Evolutionary conservation across 2,797 vertebrate species (phyloP).

Genomic region (Coregonus sp.): DNA sequence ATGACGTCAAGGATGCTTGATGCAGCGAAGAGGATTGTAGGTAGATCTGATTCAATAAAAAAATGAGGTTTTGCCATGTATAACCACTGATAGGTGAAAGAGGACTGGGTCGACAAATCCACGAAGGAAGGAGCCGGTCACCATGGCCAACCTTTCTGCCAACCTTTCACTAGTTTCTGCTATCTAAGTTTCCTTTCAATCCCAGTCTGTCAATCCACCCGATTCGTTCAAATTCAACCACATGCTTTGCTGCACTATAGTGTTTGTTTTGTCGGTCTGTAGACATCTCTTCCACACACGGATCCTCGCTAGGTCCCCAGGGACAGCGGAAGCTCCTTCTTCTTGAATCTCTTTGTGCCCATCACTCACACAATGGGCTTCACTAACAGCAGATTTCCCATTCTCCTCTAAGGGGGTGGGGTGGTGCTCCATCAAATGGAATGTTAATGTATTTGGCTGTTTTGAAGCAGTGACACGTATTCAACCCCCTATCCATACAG

Average conservation of each 20-base stretch:
- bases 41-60: too few relatives aligned
- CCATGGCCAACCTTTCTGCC: slow-evolving; percentile 39
- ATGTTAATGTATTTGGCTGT: slow-evolving; percentile 68
- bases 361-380: neutral
- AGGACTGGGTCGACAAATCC: too few relatives aligned
- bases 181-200: slow-evolving; percentile 20
- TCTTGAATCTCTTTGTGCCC: slow-evolving; percentile 23
- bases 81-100: too few relatives aligned
- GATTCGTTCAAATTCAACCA: neutral
- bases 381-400: neutral
- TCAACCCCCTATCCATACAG: slow-evolving; percentile 45
- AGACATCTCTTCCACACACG: slow-evolving; percentile 22
- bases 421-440: slow-evolving; percentile 66
- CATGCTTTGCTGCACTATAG: neutral
- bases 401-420: slow-evolving; percentile 18
- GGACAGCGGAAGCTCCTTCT: slow-evolving; percentile 33
- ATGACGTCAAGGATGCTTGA: too few relatives aligned
- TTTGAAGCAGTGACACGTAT: slow-evolving; percentile 66
- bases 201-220: too few relatives aligned
- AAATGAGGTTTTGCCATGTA: too few relatives aligned
- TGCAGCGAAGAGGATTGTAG: too few relatives aligned
- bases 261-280: neutral
- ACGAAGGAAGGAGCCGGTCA: slow-evolving; percentile 35
- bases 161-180: neutral
- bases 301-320: slow-evolving; percentile 30